Evolutionary conservation across 2,888 invertebrate species (phyloP).

Genomic region (Macrostomum cliftonense): DNA sequence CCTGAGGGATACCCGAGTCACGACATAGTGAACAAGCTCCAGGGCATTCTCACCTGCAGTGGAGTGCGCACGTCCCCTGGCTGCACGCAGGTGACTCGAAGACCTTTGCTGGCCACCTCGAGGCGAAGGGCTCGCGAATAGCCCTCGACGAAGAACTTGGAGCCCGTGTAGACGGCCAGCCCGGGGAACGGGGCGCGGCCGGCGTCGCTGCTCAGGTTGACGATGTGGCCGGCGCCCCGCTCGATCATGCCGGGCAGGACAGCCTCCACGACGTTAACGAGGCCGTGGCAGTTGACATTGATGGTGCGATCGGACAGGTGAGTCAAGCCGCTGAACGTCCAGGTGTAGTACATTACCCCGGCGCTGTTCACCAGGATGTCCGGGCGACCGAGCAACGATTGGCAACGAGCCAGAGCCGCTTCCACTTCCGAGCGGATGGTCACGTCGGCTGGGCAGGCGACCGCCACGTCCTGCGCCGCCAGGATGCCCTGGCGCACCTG

Average conservation of each 20-base stretch:
- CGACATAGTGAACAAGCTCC: too few species aligned
- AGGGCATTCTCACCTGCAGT: constrained; percentile 14
- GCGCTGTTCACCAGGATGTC: constrained; percentile 38
- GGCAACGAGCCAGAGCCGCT: constrained; percentile 16
- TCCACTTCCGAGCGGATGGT: constrained; percentile 21
- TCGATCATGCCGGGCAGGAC: constrained; percentile 34
- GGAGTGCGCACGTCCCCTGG: constrained; percentile 38
- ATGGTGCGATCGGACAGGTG: constrained; percentile 35
- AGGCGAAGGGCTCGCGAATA: constrained; percentile 33
- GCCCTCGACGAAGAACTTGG: constrained; percentile 39
- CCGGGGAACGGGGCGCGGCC: constrained; percentile 35
- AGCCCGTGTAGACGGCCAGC: constrained; percentile 37
- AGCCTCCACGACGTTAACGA: constrained; percentile 34
- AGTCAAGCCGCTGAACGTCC: constrained; percentile 32
- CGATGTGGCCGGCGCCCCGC: constrained; percentile 33
- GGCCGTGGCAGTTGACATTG: constrained; percentile 37
- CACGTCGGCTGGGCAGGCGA: constrained; percentile 32
- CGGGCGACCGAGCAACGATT: constrained; percentile 25
- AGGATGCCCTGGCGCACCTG: constrained; percentile 21
- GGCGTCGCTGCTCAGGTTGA: constrained; percentile 39
- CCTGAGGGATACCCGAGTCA: too few species aligned
- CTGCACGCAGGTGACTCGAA: constrained; percentile 37
- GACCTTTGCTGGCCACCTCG: constrained; percentile 28
- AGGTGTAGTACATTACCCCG: constrained; percentile 37
- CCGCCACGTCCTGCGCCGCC: constrained; percentile 21